phyloP scores from a whole-genome alignment of 2,888 invertebrate genomes.

The Drosophila ustulata region DNA sequence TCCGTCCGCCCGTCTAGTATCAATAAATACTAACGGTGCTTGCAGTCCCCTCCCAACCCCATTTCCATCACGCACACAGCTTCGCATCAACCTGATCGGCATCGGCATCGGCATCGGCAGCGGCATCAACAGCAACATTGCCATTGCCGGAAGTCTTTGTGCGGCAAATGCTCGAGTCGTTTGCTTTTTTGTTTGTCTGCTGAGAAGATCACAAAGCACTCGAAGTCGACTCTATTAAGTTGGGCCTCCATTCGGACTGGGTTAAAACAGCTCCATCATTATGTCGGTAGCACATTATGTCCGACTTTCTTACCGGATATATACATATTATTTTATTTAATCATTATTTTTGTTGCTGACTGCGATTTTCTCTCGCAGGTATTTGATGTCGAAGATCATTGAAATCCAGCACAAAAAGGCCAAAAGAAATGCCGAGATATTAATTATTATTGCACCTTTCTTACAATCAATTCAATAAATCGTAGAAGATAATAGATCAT shows the following conservation, averaged over 20 bases:
- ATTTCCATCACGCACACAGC: slow-evolving; percentile 18
- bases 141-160: slow-evolving; percentile 75
- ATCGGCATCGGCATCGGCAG: slow-evolving; percentile 8
- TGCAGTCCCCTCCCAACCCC: slow-evolving; percentile 18
- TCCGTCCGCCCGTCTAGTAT: slow-evolving; percentile 55
- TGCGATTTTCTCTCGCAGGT: slow-evolving; percentile 9
- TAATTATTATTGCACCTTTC: slow-evolving; percentile 6
- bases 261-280: slow-evolving; percentile 39
- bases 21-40: slow-evolving; percentile 75
- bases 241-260: slow-evolving; percentile 16
- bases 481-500: neutral
- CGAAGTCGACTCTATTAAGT: slow-evolving; percentile 35
- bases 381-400: slow-evolving; percentile 2
- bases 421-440: neutral
- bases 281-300: slow-evolving; percentile 44
- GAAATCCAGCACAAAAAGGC: neutral
- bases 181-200: slow-evolving; percentile 28
- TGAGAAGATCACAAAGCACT: slow-evolving; percentile 22
- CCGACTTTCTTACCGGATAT: slow-evolving; percentile 53
- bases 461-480: neutral
- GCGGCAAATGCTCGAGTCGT: slow-evolving; percentile 48
- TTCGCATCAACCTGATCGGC: slow-evolving; percentile 46
- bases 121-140: slow-evolving; percentile 11
- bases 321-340: slow-evolving; percentile 39
- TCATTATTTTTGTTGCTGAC: slow-evolving; percentile 37